Base-by-base conservation (phyloP, 2,888 invertebrate species). In the Panopea generosa region DNA sequence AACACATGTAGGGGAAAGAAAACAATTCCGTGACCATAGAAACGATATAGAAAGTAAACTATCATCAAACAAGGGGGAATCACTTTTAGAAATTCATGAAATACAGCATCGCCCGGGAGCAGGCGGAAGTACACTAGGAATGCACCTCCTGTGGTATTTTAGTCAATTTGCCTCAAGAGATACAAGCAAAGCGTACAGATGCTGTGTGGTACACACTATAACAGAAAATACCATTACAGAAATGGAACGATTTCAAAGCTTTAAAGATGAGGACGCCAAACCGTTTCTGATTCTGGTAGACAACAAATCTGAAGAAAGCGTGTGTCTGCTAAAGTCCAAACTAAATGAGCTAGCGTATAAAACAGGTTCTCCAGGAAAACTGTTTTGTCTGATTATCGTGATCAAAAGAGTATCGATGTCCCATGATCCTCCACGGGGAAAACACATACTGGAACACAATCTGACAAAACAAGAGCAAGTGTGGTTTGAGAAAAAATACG, bases 401-500 rank as follows among this genome's bases (percentile, higher is more conserved):
- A 26, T 77, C 7, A 52, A 47, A 40, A 71, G 77, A 53, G 45
- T 67, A 24, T 52, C 63, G 4, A 62, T 77, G 11, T 56, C 71
- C 7, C 40, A 62, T 24, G 29, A 29, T 6, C 33, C 59, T 14
- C 20, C 63, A 43, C 16, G 27, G 16, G 59, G 33, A 7, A 63
- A 63, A 22, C 33, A 9, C n/a, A 16, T 77, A 33, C 18, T 76
- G 43, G 61, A 18, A 29, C 77, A 77, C 45, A 26, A 49, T 4
- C 60, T 77, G 6, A 47, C 45, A 9, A 24, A 27, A 27, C 49
- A 18, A 26, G 77, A 77, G 59, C 24, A 62, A 9, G 26, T 27
- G 16, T 77, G 77, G 71, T 77, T 77, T 68, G 71, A 77, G 38
- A 38, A 43, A 14, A 77, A 77, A 33, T 72, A 68, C 33, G 53